Percentiles rank a stretch among this genome's conserved stretches.
phyloP scores from a whole-genome alignment of 1,140 invertebrate genomes.

The Drosophila bifasciata region DNA sequence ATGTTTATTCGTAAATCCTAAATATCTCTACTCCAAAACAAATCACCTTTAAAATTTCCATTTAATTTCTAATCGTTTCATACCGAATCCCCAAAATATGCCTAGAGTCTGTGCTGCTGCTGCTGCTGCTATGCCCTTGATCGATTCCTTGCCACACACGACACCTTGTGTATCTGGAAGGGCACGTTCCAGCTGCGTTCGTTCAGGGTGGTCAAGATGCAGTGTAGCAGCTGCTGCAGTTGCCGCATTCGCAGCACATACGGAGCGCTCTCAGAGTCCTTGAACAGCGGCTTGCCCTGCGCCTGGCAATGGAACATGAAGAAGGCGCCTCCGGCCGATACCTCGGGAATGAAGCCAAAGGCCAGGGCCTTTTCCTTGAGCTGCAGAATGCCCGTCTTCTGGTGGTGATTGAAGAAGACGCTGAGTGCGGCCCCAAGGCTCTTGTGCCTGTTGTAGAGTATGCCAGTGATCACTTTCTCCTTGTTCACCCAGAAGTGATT shows the following conservation, averaged over 20 bases:
- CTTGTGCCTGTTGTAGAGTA: constrained; percentile 84
- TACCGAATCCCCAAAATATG: background rate
- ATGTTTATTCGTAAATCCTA: too few relatives aligned
- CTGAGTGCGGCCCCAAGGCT: constrained; percentile 85
- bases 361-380: constrained; percentile 85
- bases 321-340: constrained; percentile 79
- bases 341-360: constrained; percentile 84
- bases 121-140: background rate
- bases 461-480: constrained; percentile 85
- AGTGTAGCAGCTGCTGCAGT: constrained; percentile 85
- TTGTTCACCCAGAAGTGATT: constrained; percentile 85
- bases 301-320: constrained; percentile 87
- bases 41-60: too few relatives aligned
- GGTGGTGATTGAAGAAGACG: constrained; percentile 85
- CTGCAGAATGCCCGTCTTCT: constrained; percentile 84
- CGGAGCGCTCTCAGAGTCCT: constrained; percentile 84
- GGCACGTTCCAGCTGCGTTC: constrained; percentile 28
- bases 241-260: constrained; percentile 86
- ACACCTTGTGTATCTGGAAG: constrained; percentile 47
- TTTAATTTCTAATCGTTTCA: too few relatives aligned
- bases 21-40: too few relatives aligned
- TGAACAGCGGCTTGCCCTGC: constrained; percentile 85
- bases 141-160: constrained; percentile 29
- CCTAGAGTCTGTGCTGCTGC: too few relatives aligned
- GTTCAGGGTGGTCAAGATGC: constrained; percentile 84